Percentiles rank a stretch among this genome's conserved stretches.
phyloP scores from a whole-genome alignment of 2,113 vertebrate species.

The Donacobius atricapilla region DNA sequence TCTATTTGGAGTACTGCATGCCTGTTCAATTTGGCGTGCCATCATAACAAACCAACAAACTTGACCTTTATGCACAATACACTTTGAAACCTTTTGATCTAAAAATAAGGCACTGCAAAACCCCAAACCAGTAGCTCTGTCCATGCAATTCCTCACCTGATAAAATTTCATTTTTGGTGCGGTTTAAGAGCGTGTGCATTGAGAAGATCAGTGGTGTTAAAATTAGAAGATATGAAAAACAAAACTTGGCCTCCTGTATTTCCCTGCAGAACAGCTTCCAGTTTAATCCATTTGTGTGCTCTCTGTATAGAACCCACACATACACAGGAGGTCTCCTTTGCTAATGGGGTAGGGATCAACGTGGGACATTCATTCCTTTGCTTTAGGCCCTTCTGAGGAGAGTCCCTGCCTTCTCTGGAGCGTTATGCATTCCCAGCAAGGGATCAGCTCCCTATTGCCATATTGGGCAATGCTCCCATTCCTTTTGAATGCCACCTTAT shows the following conservation, averaged over 20 bases:
- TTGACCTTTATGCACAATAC: neutral
- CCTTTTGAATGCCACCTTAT: conserved; percentile 12
- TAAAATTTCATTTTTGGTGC: neutral
- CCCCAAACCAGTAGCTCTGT: neutral
- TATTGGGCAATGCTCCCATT: conserved; percentile 32
- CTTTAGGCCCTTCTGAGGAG: neutral
- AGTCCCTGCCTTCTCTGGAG: neutral
- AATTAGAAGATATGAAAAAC: neutral
- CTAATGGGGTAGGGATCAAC: neutral
- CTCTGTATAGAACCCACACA: neutral
- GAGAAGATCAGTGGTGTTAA: neutral
- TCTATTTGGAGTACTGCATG: neutral
- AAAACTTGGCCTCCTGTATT: neutral
- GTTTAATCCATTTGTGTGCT: neutral
- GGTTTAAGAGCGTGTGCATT: neutral
- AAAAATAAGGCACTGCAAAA: neutral
- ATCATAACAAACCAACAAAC: neutral
- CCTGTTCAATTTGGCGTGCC: neutral
- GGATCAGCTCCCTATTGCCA: neutral
- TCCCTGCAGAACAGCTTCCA: neutral
- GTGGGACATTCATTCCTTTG: neutral
- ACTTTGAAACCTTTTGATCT: neutral
- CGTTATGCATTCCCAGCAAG: neutral
- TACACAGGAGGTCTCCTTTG: neutral
- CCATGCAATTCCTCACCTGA: neutral